phyloP scores from a whole-genome alignment of 2,888 invertebrate genomes.

The Nudaria mundana region DNA sequence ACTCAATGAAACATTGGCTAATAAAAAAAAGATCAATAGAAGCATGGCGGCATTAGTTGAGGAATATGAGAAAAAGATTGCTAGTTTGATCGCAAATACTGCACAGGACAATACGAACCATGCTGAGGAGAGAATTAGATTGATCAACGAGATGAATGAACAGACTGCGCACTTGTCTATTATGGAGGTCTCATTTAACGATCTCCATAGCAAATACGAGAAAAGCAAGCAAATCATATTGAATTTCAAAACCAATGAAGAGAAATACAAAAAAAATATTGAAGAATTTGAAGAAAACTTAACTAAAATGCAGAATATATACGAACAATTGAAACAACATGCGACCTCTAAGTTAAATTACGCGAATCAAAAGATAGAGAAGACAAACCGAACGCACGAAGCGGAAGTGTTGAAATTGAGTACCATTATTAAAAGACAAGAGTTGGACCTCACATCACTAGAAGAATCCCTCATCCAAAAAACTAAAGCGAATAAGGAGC shows the following conservation, averaged over 20 bases:
- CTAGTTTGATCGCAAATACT: conserved; percentile 86
- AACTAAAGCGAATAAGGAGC: conserved; percentile 92
- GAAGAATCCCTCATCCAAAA: conserved; percentile 93
- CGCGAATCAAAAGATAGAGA: conserved; percentile 89
- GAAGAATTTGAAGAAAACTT: conserved; percentile 86
- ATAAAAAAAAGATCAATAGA: conserved; percentile 71
- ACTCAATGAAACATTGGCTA: conserved; percentile 58
- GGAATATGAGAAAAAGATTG: conserved; percentile 90
- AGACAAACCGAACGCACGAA: conserved; percentile 86
- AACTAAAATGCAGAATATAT: conserved; percentile 89
- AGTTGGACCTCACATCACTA: conserved; percentile 90
- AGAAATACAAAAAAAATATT: conserved; percentile 84
- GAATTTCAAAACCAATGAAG: conserved; percentile 83
- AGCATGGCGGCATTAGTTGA: conserved; percentile 85
- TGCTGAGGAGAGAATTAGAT: conserved; percentile 73
- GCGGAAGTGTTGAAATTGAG: conserved; percentile 91
- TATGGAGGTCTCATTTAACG: conserved; percentile 83
- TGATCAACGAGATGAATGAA: conserved; percentile 82
- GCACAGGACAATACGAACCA: conserved; percentile 84
- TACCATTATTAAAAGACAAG: conserved; percentile 93
- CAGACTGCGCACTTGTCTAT: conserved; percentile 82
- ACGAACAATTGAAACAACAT: conserved; percentile 92
- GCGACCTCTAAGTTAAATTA: conserved; percentile 91
- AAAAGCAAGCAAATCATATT: conserved; percentile 83
- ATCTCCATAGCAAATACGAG: conserved; percentile 84